phyloP scores from a whole-genome alignment of 1,140 invertebrate species.

The Spodoptera litura region DNA sequence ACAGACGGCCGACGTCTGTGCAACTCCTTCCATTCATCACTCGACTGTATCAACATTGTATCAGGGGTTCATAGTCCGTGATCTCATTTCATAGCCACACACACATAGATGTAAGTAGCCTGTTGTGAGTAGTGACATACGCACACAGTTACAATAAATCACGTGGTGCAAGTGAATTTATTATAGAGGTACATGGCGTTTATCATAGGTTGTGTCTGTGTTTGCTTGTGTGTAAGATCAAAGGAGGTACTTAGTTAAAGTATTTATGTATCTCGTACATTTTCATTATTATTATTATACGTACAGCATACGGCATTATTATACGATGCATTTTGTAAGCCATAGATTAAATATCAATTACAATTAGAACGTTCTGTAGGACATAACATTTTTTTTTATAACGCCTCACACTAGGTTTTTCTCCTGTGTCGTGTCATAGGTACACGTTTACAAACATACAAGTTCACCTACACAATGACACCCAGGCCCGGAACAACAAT shows the following conservation, averaged over 20 bases:
- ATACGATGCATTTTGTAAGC: too few relatives aligned
- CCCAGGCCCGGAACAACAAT: too few relatives aligned
- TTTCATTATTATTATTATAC: background rate
- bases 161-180: constrained; percentile 35
- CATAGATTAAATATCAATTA: too few relatives aligned
- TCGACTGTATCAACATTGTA: constrained; percentile 35
- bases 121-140: constrained; percentile 56
- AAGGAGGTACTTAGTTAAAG: constrained; percentile 25
- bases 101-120: constrained; percentile 5
- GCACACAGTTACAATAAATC: constrained; percentile 38
- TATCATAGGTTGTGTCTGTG: background rate
- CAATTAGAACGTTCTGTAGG: background rate
- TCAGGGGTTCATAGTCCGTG: constrained; percentile 63
- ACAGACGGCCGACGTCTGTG: background rate
- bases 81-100: constrained; percentile 50
- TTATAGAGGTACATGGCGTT: constrained; percentile 35
- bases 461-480: too few relatives aligned
- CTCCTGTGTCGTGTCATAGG: too few relatives aligned
- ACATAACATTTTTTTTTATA: background rate
- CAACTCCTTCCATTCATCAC: constrained; percentile 34
- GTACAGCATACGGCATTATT: too few relatives aligned
- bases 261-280: constrained; percentile 4
- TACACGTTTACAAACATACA: too few relatives aligned
- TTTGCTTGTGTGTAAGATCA: constrained; percentile 36
- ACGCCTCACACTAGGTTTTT: too few relatives aligned